Conservation (phyloP, 2,888 invertebrate genomes). For the Melieria omissa region DNA sequence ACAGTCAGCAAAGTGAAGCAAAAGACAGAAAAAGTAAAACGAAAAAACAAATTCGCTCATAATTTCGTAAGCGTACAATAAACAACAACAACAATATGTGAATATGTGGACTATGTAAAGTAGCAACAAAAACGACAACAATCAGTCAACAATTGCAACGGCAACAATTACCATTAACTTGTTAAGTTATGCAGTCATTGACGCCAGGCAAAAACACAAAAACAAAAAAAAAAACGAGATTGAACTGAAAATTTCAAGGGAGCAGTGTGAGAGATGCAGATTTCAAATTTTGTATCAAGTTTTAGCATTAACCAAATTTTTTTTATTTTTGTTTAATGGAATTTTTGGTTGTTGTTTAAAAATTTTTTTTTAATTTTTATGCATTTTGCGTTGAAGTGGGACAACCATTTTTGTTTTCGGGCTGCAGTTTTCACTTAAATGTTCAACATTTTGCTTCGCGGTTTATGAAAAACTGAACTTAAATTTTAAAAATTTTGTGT, state of each 20-base stretch:
- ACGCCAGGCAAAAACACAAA: conserved; percentile 30
- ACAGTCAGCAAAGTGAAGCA: neutral
- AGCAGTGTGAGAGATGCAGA: too few relatives aligned
- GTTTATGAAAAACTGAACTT: too few relatives aligned
- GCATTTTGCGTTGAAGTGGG: neutral
- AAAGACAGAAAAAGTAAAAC: neutral
- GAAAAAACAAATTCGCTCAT: conserved; percentile 2
- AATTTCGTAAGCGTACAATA: conserved; percentile 16
- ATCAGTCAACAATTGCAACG: conserved; percentile 2
- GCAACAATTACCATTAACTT: conserved; percentile 35
- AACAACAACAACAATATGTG: neutral
- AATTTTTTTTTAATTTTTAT: neutral
- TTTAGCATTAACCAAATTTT: conserved; percentile 3
- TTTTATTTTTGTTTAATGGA: neutral
- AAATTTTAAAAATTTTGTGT: too few relatives aligned
- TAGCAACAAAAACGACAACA: neutral
- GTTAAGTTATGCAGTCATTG: conserved; percentile 44
- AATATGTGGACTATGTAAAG: neutral
- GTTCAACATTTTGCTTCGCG: too few relatives aligned
- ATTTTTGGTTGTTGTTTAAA: neutral
- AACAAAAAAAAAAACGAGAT: conserved; percentile 8
- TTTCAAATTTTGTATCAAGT: too few relatives aligned
- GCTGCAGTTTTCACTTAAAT: too few relatives aligned
- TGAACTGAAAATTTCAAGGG: neutral
- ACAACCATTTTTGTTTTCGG: too few relatives aligned